Conservation (phyloP, 2,113 vertebrate genomes). For the Grantiella picta region DNA sequence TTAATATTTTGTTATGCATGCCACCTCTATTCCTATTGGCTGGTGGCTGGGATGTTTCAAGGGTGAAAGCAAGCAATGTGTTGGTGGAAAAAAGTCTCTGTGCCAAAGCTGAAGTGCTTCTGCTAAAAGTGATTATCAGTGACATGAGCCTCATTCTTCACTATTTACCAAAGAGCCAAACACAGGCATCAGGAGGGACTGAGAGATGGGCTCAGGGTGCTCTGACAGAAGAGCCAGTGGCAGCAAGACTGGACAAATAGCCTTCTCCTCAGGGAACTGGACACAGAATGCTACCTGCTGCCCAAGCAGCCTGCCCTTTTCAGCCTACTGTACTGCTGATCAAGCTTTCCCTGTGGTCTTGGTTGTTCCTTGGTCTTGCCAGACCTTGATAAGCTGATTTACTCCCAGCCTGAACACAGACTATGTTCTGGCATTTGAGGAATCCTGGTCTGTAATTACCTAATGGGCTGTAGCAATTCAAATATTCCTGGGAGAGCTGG, state of each 20-base stretch:
- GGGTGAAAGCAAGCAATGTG: background rate
- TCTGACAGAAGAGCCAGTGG: background rate
- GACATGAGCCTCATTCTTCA: background rate
- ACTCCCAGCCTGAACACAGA: background rate
- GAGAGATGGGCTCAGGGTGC: background rate
- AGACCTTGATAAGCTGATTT: background rate
- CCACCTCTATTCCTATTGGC: background rate
- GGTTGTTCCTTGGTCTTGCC: background rate
- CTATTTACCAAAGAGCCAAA: background rate
- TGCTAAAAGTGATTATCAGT: background rate
- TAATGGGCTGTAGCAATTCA: background rate
- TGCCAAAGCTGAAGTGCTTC: background rate
- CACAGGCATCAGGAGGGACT: background rate
- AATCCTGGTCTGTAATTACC: background rate
- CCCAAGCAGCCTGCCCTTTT: background rate
- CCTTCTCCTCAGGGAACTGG: background rate
- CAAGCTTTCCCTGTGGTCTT: background rate
- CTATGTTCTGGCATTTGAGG: background rate
- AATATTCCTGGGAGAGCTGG: background rate
- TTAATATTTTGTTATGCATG: fast-evolving
- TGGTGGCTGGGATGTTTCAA: background rate
- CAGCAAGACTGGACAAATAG: background rate
- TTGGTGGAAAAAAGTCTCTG: background rate
- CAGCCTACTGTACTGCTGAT: background rate
- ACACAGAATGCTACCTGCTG: background rate